Conservation (phyloP, 2,888 invertebrate genomes). For the Brachynemurus nebulosus region DNA sequence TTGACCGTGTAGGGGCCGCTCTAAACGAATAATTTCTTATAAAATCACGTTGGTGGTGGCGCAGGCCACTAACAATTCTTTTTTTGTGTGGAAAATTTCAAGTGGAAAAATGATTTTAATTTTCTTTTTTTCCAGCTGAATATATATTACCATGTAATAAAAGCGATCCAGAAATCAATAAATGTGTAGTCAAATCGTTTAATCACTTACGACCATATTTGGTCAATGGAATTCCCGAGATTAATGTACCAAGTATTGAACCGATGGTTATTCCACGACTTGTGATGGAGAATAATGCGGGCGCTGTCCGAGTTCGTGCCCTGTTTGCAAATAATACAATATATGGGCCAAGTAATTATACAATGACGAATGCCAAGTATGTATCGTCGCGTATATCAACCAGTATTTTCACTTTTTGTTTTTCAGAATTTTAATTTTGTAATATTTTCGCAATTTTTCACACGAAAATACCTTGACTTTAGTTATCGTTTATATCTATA, state of each 20-base stretch:
- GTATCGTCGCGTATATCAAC: too few species aligned
- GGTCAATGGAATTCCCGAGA: slow-evolving; percentile 51
- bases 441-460: too few species aligned
- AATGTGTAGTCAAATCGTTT: slow-evolving; percentile 53
- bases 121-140: slow-evolving; percentile 42
- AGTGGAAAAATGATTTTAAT: too few species aligned
- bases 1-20: too few species aligned
- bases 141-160: slow-evolving; percentile 58
- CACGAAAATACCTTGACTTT: too few species aligned
- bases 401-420: too few species aligned
- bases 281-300: slow-evolving; percentile 65
- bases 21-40: too few species aligned
- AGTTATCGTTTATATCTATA: too few species aligned
- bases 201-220: slow-evolving; percentile 60
- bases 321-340: slow-evolving; percentile 62
- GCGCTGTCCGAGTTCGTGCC: slow-evolving; percentile 58
- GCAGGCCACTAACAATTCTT: too few species aligned
- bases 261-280: slow-evolving; percentile 55
- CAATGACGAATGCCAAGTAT: slow-evolving; percentile 53
- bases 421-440: too few species aligned
- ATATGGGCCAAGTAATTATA: slow-evolving; percentile 61
- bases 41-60: too few species aligned
- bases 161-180: slow-evolving; percentile 48
- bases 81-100: too few species aligned
- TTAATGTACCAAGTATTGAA: slow-evolving; percentile 61